Base-by-base conservation (phyloP, 2,113 vertebrate species). In the Excalfactoria chinensis region DNA sequence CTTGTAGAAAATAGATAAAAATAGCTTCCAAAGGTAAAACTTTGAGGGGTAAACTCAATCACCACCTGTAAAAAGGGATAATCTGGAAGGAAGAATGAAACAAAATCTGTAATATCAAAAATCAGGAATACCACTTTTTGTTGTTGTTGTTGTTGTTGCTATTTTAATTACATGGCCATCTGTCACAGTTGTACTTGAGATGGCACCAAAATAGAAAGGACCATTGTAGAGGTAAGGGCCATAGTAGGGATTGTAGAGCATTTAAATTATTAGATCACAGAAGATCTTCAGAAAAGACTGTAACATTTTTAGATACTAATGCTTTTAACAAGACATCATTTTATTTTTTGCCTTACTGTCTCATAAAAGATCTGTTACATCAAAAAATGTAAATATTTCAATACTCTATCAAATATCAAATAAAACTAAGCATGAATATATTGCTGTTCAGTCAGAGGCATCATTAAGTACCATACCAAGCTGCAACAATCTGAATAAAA, bases 1-100 rank as follows among this genome's bases (percentile, higher is more conserved):
- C 56, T 93, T 92, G 80, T 74, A 76, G 75, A 87, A 96, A 96
- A 96, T 86, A 96, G 96, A 96, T 83, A 95, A 97, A 95, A 96
- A 94, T 95, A 90, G 9, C 69, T 95, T 96, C 60, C 73, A 87
- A 63, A 91, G 86, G 84, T 93, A 96, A 96, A 93, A 74, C 15
- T 93, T 90, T 81, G 74, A 89, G 88, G 92, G 69, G 89, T 88
- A 96, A 90, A 95, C 88, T 81, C 92, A 94, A 95, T 48, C 53
- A 95, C 66, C 72, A 94, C 96, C 93, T 96, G 89, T 68, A 37
- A 95, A 86, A 95, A 95, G 26, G 35, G 37, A 95, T 92, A 93
- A 84, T 80, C 49, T 68, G 13, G 16, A 22, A 78, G 18, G 56
- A 80, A 94, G 89, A 95, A 88, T 76, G 32, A 95, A 89, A 62